A percentile compares a stretch with the other conserved stretches of the same genome.
phyloP scores from a whole-genome alignment of 1,140 invertebrate genomes.

The Capitella teleta region DNA sequence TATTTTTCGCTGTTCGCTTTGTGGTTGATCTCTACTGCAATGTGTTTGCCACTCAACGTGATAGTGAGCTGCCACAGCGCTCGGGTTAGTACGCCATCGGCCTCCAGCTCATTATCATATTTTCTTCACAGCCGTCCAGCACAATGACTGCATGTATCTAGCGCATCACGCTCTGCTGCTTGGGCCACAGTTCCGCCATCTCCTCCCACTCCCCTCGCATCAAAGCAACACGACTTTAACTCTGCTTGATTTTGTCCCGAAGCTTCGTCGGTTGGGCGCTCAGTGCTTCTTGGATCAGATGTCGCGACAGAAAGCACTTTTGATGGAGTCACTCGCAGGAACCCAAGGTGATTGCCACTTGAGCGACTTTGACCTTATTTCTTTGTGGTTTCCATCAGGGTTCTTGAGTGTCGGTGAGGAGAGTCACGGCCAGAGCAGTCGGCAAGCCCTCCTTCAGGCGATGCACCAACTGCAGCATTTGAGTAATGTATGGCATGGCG shows the following conservation, averaged over 20 bases:
- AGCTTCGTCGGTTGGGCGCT: conserved; percentile 55
- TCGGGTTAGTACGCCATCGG: conserved; percentile 49
- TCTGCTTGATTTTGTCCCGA: conserved; percentile 52
- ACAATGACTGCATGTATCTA: conserved; percentile 86
- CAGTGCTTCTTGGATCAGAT: conserved; percentile 60
- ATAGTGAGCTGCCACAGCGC: conserved; percentile 73
- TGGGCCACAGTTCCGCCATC: conserved; percentile 47
- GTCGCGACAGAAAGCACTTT: conserved; percentile 57
- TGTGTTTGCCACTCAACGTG: conserved; percentile 60
- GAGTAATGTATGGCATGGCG: conserved; percentile 75
- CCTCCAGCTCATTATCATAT: conserved; percentile 2
- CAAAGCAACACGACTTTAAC: conserved; percentile 42
- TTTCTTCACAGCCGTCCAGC: conserved; percentile 60
- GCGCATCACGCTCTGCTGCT: conserved; percentile 60
- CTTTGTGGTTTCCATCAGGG: too few relatives aligned
- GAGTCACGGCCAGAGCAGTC: too few relatives aligned
- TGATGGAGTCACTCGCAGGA: conserved; percentile 57
- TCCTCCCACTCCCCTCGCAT: conserved; percentile 40
- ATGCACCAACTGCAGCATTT: conserved; percentile 70
- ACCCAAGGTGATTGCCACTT: conserved; percentile 48
- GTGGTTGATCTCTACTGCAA: conserved; percentile 68
- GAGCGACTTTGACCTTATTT: too few relatives aligned
- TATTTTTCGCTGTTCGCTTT: conserved; percentile 59
- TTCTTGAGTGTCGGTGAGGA: too few relatives aligned
- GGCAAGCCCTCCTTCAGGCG: conserved; percentile 66